phyloP scores from a whole-genome alignment of 2,797 vertebrate genomes.

The Gephyroberyx darwinii region DNA sequence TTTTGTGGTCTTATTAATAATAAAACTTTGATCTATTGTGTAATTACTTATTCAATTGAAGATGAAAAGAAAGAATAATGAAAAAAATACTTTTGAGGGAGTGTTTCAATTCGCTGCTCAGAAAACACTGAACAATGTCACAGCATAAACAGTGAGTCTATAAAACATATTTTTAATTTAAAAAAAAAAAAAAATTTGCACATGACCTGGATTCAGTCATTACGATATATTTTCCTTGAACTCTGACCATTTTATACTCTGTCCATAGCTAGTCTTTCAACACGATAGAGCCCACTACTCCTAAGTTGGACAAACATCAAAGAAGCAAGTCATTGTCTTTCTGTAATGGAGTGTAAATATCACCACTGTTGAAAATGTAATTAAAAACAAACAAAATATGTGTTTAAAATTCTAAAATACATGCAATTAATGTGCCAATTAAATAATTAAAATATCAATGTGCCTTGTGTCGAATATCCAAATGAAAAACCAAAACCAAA shows the following conservation, averaged over 20 bases:
- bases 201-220: conserved; percentile 44
- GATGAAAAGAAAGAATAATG: conserved; percentile 32
- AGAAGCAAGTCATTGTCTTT: conserved; percentile 42
- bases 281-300: conserved; percentile 4
- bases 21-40: conserved; percentile 33
- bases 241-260: conserved; percentile 23
- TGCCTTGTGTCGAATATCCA: conserved; percentile 50
- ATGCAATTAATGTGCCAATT: conserved; percentile 70
- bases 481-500: background rate
- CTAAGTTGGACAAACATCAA: conserved; percentile 12
- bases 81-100: conserved; percentile 36
- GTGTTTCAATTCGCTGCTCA: conserved; percentile 62
- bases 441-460: conserved; percentile 59
- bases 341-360: conserved; percentile 44
- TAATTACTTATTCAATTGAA: conserved; percentile 17
- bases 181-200: conserved; percentile 32
- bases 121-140: conserved; percentile 52
- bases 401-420: conserved; percentile 52
- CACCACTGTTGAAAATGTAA: background rate
- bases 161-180: conserved; percentile 28
- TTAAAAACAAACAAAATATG: conserved; percentile 46
- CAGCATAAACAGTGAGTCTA: conserved; percentile 18
- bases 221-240: background rate
- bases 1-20: conserved; percentile 29
- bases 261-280: conserved; percentile 43